Evolutionary conservation across 2,888 invertebrate genomes (phyloP).

Genomic region (Ceratothoa steindachneri): DNA sequence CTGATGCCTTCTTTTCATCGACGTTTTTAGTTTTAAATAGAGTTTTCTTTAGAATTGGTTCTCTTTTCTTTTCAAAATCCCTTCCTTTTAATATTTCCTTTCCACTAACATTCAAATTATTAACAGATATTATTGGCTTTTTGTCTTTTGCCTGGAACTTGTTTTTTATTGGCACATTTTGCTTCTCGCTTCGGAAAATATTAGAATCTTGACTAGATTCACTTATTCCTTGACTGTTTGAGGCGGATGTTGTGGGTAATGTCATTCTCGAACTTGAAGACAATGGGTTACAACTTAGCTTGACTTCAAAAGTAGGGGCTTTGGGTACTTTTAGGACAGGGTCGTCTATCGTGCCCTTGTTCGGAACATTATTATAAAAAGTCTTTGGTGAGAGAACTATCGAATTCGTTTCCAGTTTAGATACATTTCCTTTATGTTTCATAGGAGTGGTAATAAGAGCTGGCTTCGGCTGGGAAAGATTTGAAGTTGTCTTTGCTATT

Average conservation of each 20-base stretch:
- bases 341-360: not conserved
- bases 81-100: not conserved
- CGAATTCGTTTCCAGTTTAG: not conserved
- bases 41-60: conserved; percentile 39
- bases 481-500: not conserved
- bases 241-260: not conserved
- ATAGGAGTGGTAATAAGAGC: not conserved
- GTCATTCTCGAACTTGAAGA: not conserved
- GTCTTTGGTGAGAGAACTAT: not conserved
- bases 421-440: not conserved
- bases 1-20: conserved; percentile 33
- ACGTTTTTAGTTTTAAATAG: conserved; percentile 42
- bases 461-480: not conserved
- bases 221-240: not conserved
- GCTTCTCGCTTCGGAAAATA: not conserved
- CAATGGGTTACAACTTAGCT: not conserved
- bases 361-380: not conserved
- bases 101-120: conserved; percentile 10
- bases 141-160: not conserved
- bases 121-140: not conserved
- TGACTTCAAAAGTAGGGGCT: not conserved
- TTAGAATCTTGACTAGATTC: not conserved
- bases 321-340: not conserved
- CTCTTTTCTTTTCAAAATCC: conserved; percentile 25
- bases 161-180: not conserved